Evolutionary conservation across 1,140 invertebrate species (phyloP).

Genomic region (Aradophagus sp.): DNA sequence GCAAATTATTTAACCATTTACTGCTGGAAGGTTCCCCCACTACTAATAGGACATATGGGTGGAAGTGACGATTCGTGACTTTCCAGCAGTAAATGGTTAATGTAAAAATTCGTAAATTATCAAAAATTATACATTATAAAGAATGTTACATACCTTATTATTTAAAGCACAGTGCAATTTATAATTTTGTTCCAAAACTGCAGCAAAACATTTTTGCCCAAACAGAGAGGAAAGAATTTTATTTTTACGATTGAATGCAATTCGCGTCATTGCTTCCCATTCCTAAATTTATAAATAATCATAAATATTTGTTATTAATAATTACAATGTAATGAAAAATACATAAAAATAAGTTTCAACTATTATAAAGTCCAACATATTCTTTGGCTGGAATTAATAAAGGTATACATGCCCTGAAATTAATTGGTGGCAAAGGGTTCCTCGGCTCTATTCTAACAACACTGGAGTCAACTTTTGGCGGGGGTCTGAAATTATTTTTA

Average conservation of each 20-base stretch:
- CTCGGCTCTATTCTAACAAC: constrained; percentile 98
- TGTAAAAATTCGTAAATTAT: too few relatives aligned
- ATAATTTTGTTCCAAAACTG: constrained; percentile 92
- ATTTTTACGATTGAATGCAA: constrained; percentile 96
- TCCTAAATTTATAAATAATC: constrained; percentile 16
- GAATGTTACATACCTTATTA: constrained; percentile 82
- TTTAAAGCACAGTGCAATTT: constrained; percentile 89
- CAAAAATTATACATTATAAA: too few relatives aligned
- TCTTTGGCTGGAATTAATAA: too few relatives aligned
- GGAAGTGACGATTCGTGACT: too few relatives aligned
- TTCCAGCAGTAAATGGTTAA: background rate
- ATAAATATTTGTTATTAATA: background rate
- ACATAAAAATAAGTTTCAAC: background rate
- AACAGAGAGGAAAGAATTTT: constrained; percentile 91
- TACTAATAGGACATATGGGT: too few relatives aligned
- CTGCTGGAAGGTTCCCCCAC: too few relatives aligned
- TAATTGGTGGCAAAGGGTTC: constrained; percentile 96
- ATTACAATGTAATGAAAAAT: background rate
- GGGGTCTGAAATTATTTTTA: constrained; percentile 98
- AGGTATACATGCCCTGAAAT: too few relatives aligned
- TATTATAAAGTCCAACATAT: constrained; percentile 66
- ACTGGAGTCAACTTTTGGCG: constrained; percentile 98
- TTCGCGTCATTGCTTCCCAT: constrained; percentile 97
- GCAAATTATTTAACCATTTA: constrained; percentile 1
- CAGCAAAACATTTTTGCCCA: constrained; percentile 90